A percentile compares a stretch with the other conserved stretches of the same genome.
phyloP scores from a whole-genome alignment of 2,888 invertebrate species.

The Pteria penguin region DNA sequence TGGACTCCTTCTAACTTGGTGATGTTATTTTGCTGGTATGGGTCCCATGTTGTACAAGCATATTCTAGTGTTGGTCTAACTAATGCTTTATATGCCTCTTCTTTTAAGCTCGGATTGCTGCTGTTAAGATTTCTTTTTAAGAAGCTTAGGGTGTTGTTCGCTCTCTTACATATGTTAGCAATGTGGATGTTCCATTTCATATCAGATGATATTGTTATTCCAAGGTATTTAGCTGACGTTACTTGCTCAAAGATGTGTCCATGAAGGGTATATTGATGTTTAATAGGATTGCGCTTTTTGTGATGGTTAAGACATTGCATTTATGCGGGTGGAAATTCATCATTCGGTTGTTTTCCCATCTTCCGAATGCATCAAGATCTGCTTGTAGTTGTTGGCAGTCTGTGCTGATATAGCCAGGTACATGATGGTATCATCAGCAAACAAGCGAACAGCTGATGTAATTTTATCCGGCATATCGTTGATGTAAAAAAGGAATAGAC shows the following conservation, averaged over 20 bases:
- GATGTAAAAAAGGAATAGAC: conserved; percentile 9
- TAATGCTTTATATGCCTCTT: background rate
- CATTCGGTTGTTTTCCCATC: conserved; percentile 20
- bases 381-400: background rate
- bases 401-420: too few relatives aligned
- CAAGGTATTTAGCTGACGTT: conserved; percentile 14
- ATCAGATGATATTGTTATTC: conserved; percentile 1
- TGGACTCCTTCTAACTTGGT: background rate
- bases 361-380: conserved; percentile 16
- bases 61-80: background rate
- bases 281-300: background rate
- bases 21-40: background rate
- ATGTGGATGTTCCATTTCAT: background rate
- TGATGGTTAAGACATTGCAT: conserved; percentile 17
- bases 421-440: conserved; percentile 26
- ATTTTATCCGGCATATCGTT: conserved; percentile 8
- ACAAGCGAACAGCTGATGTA: conserved; percentile 5
- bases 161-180: background rate
- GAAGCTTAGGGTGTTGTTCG: background rate
- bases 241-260: conserved; percentile 2
- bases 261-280: background rate
- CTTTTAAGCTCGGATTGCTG: background rate
- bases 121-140: background rate
- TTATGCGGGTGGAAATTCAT: conserved; percentile 29
- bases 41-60: background rate